These are phyloP conservation scores for Drosophila leonis DNA, from an alignment of 2,888 invertebrate genomes.

Conservation along the genomic window DNA sequence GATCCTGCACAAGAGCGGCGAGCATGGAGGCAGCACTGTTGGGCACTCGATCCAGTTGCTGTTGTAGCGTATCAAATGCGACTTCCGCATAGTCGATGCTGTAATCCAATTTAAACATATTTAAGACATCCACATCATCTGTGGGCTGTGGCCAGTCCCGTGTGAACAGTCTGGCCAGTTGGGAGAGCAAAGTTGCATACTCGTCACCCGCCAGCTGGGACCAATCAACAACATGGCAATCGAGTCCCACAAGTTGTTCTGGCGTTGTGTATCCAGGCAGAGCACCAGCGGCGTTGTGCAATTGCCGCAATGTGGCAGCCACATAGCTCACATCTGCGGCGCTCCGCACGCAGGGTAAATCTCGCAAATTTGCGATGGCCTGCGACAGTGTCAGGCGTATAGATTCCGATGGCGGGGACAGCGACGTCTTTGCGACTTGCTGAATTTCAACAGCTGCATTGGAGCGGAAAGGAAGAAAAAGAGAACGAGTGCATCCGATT, in stretches of 20 bases:
- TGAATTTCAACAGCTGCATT: constrained; percentile 65
- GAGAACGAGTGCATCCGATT: constrained; percentile 84
- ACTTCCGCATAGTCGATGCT: constrained; percentile 77
- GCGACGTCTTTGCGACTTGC: constrained; percentile 37
- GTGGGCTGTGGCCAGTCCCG: constrained; percentile 87
- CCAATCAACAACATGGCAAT: constrained; percentile 84
- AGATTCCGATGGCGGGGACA: constrained; percentile 48
- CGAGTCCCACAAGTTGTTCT: constrained; percentile 88
- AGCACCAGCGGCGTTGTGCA: constrained; percentile 71
- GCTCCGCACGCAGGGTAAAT: constrained; percentile 81
- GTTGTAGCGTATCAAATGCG: constrained; percentile 66
- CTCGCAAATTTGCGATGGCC: constrained; percentile 64
- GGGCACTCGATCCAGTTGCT: constrained; percentile 55
- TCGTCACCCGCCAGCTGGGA: constrained; percentile 85
- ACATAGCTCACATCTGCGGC: constrained; percentile 82
- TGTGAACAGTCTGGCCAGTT: constrained; percentile 86
- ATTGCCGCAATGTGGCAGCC: constrained; percentile 72
- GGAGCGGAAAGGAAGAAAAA: constrained; percentile 83
- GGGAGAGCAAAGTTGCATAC: constrained; percentile 87
- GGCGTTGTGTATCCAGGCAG: constrained; percentile 87
- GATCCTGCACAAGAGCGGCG: constrained; percentile 69
- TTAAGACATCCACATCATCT: constrained; percentile 58
- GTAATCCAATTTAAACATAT: constrained; percentile 81
- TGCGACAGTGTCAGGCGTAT: constrained; percentile 59
- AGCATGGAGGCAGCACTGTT: constrained; percentile 58